phyloP scores from a whole-genome alignment of 1,140 invertebrate genomes.

The Vollenhovia emeryi region DNA sequence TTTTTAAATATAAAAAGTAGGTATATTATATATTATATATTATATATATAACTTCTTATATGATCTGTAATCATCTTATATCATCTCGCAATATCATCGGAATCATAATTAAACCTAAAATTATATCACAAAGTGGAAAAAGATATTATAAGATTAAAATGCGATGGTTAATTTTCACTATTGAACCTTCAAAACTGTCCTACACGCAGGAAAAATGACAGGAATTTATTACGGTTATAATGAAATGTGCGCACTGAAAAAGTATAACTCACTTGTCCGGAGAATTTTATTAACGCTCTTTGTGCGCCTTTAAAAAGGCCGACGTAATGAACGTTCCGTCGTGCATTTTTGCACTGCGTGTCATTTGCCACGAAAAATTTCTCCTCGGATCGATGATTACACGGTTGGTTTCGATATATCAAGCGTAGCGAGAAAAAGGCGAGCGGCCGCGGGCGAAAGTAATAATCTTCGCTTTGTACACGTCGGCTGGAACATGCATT shows the following conservation, averaged over 20 bases:
- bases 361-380: conserved; percentile 31
- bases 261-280: conserved; percentile 8
- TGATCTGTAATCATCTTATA: too few species aligned
- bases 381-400: conserved; percentile 50
- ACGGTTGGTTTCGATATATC: conserved; percentile 48
- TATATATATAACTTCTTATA: background rate
- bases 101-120: background rate
- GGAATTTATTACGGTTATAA: background rate
- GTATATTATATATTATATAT: too few species aligned
- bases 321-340: conserved; percentile 12
- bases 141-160: background rate
- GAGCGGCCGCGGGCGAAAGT: conserved; percentile 33
- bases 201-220: background rate
- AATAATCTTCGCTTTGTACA: conserved; percentile 51
- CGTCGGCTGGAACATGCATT: conserved; percentile 29
- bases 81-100: background rate
- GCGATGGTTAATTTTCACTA: background rate
- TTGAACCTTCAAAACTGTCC: background rate
- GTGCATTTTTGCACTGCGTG: conserved; percentile 24
- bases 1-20: too few species aligned
- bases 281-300: conserved; percentile 39
- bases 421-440: conserved; percentile 33
- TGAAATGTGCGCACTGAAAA: background rate
- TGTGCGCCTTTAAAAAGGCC: conserved; percentile 3
- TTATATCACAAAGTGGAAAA: background rate